Base-by-base conservation (phyloP, 2,888 invertebrate species). In the Ophonus ardosiacus region DNA sequence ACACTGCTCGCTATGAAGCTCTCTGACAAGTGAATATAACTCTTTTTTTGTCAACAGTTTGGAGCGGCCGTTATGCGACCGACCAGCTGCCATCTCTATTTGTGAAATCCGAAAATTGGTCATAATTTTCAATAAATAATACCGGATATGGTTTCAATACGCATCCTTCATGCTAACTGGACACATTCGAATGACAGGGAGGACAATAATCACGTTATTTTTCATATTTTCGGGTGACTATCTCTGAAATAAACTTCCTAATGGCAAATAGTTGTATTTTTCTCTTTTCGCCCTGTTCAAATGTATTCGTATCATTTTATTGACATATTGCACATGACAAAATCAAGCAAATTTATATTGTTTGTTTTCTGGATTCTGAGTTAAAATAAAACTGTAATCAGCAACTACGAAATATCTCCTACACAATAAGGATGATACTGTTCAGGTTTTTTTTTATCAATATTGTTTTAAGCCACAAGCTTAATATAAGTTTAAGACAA, bases 61-160 rank as follows among this genome's bases (percentile, higher is more conserved):
- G 21, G 71, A 71, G 74, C 38, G 80, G 80, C 61, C 78, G 24
- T 78, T 57, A 17, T 51, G 76, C 51, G 43, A 13, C 18, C 10
- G 51, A 76, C 56, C 78, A 78, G 56, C 78, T 80, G 80, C 59
- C 80, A 61, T 38, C 38, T 79, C 57, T 78, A 51, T 43, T 57
- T 40, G 65, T 65, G 78, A 78, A 84, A 84, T 84, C 84, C 84
- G 78, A 84, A 84, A 84, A 84, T 84, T 84, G 84, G 84, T 61
- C 84, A 78, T 84, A 84, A 84, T 84, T 84, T 84, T 84, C 84
- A 84, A 84, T 84, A 84, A 84, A 84, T 84, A 84, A 71, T 81
- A 68, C 81, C 68, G 81, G 81, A 81, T 81, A 56, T 61, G 63
- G 65, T 81, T 68, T 81, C 68, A 68, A 81, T 81, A 81, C 71